These are phyloP conservation scores for Drosophila lacertosa DNA, from an alignment of 1,140 invertebrate genomes.

Conservation along the genomic window DNA sequence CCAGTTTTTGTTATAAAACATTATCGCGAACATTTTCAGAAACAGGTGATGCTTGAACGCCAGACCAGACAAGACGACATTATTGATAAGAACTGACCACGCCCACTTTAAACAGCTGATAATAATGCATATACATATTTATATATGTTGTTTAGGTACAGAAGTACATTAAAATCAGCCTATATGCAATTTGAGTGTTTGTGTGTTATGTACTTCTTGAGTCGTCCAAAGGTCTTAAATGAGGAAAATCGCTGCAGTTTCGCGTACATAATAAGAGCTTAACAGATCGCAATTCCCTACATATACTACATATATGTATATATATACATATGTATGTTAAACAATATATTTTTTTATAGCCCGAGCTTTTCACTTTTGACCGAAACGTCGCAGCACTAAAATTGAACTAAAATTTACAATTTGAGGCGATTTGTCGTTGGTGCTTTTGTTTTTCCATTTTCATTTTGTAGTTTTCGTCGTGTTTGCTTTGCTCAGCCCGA, in stretches of 20 bases:
- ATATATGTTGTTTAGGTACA: too few species aligned
- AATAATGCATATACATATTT: neutral
- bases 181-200: slow-evolving; percentile 10
- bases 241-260: slow-evolving; percentile 32
- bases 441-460: slow-evolving; percentile 47
- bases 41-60: slow-evolving; percentile 58
- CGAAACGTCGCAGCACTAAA: slow-evolving; percentile 35
- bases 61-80: slow-evolving; percentile 29
- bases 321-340: too few species aligned
- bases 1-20: neutral
- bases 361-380: slow-evolving; percentile 43
- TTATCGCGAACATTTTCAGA: slow-evolving; percentile 1
- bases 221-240: slow-evolving; percentile 60
- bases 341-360: too few species aligned
- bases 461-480: slow-evolving; percentile 44
- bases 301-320: slow-evolving; percentile 10
- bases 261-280: slow-evolving; percentile 37
- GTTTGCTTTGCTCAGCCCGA: slow-evolving; percentile 47
- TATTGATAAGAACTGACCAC: slow-evolving; percentile 38
- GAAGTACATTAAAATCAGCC: neutral
- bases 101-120: slow-evolving; percentile 21
- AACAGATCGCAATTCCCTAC: neutral
- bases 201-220: slow-evolving; percentile 23
- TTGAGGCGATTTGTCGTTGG: slow-evolving; percentile 28
- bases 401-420: slow-evolving; percentile 46